A percentile compares a stretch with the other conserved stretches of the same genome.
Conservation (phyloP, 2,797 vertebrate genomes). For the Malacoctenus gilli region DNA sequence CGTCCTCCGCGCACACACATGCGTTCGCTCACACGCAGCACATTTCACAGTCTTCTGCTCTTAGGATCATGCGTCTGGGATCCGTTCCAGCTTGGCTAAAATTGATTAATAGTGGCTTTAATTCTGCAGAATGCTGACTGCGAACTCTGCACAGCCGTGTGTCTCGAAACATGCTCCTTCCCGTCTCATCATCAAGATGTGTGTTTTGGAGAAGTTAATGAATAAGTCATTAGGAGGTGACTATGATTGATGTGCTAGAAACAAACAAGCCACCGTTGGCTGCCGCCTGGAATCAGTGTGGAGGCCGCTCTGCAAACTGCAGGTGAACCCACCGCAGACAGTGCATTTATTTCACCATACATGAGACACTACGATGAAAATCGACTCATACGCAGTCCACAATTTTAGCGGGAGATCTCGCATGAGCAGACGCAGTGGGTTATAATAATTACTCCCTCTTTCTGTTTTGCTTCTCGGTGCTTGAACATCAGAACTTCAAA, state of each 20-base stretch:
- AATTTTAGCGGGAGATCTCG: too few species aligned
- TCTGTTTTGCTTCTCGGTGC: too few species aligned
- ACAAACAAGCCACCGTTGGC: conserved; percentile 68
- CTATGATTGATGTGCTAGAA: conserved; percentile 79
- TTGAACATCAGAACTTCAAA: too few species aligned
- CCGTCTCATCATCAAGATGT: conserved; percentile 75
- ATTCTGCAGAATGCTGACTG: conserved; percentile 80
- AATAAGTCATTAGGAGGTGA: conserved; percentile 83
- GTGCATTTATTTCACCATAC: conserved; percentile 38
- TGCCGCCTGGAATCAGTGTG: conserved; percentile 40
- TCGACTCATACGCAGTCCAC: too few species aligned
- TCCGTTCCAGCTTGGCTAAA: conserved; percentile 72
- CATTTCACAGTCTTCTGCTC: conserved; percentile 55
- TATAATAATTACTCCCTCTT: too few species aligned
- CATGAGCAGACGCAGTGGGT: too few species aligned
- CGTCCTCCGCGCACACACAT: conserved; percentile 22
- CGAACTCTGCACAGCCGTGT: conserved; percentile 58
- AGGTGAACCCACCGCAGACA: conserved; percentile 53
- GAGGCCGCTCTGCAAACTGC: conserved; percentile 54
- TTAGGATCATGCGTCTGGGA: conserved; percentile 68
- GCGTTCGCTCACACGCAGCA: conserved; percentile 27
- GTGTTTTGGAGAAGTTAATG: conserved; percentile 81
- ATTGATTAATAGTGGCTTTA: conserved; percentile 82
- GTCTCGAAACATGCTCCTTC: conserved; percentile 73
- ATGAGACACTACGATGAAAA: too few species aligned